These are phyloP conservation scores for Macrotis lagotis DNA, from an alignment of 2,113 vertebrate genomes.

Conservation along the genomic window DNA sequence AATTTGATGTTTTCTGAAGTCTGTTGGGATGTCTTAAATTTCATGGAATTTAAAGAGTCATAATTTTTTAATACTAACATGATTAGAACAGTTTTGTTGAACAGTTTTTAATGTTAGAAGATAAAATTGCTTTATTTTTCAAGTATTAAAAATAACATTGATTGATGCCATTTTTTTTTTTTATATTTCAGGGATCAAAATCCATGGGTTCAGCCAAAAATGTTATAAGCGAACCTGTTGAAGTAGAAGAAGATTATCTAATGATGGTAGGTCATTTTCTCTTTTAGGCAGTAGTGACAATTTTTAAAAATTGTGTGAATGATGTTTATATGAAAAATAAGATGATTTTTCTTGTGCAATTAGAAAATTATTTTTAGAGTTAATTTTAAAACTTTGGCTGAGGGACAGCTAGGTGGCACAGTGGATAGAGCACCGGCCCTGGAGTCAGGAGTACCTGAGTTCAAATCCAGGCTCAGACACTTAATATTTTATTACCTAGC, in stretches of 20 bases:
- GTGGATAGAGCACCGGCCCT: no score
- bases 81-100: background rate
- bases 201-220: slow-evolving; percentile 81
- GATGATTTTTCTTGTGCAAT: background rate
- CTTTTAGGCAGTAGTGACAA: accelerated
- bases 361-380: background rate
- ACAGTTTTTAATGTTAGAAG: slow-evolving; percentile 32
- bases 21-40: background rate
- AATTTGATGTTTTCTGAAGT: background rate
- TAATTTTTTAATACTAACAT: background rate
- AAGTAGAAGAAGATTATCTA: slow-evolving; percentile 73
- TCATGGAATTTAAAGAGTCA: background rate
- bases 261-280: slow-evolving; percentile 82
- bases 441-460: no score
- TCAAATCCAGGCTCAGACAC: no score
- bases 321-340: background rate
- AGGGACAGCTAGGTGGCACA: no score
- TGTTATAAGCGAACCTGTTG: slow-evolving; percentile 75
- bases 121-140: slow-evolving; percentile 60
- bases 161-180: slow-evolving; percentile 67
- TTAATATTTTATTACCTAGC: no score
- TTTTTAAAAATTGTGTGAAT: background rate
- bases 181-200: slow-evolving; percentile 80
- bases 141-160: slow-evolving; percentile 45
- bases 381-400: background rate